Conservation (phyloP, 2,113 vertebrate species). For the Genyomyrus donnyi region DNA sequence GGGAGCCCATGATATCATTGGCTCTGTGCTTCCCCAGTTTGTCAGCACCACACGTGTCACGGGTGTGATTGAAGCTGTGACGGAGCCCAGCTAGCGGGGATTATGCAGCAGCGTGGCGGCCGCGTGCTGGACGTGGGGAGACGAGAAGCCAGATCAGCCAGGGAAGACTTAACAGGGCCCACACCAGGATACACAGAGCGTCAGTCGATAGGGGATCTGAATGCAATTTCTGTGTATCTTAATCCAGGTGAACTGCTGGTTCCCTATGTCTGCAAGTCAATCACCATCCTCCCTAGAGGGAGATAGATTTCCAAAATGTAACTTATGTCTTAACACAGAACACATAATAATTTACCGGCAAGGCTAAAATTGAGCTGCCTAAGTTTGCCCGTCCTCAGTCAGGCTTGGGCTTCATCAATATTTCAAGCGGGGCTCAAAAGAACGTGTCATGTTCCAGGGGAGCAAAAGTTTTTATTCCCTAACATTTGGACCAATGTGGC, state of each 20-base stretch:
- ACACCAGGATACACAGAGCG: neutral
- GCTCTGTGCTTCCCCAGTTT: neutral
- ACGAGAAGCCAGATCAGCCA: neutral
- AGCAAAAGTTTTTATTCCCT: neutral
- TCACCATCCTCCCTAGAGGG: neutral
- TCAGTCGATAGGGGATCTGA: neutral
- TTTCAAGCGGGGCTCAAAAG: neutral
- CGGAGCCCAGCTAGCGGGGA: neutral
- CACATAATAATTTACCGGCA: neutral
- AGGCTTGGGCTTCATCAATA: conserved; percentile 1
- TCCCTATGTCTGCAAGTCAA: neutral
- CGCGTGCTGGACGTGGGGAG: neutral
- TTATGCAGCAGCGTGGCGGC: neutral
- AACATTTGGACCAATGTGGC: neutral
- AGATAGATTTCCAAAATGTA: neutral
- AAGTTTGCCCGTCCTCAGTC: neutral
- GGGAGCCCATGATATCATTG: neutral
- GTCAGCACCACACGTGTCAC: neutral
- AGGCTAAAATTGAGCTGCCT: neutral
- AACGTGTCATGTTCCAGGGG: neutral
- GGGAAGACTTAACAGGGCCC: neutral
- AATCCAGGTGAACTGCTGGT: neutral
- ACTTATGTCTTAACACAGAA: neutral
- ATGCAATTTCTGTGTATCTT: conserved; percentile 11
- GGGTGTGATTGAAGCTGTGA: neutral